Evolutionary conservation across 1,140 invertebrate species (phyloP).

Genomic region (Belonocnema kinseyi): DNA sequence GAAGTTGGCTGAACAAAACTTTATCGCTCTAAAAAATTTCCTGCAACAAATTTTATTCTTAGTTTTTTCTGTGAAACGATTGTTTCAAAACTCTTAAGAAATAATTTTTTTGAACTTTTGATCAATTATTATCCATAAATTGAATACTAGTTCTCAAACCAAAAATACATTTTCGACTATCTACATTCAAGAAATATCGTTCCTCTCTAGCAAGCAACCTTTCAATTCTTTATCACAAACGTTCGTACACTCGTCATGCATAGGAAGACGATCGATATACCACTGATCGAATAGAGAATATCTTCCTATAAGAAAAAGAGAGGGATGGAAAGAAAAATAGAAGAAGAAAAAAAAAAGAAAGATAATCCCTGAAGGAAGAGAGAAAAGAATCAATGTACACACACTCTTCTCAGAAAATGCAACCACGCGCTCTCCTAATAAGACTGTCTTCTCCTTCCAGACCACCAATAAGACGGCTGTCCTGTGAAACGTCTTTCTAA

Average conservation of each 20-base stretch:
- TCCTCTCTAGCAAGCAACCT: constrained; percentile 13
- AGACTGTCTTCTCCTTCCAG: constrained; percentile 2
- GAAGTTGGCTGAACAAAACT: too few species aligned
- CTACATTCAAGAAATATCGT: constrained; percentile 27
- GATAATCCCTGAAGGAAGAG: not conserved
- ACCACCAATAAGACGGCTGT: not conserved
- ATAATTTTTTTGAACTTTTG: too few species aligned
- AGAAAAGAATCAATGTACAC: constrained; percentile 9
- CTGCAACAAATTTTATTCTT: too few species aligned
- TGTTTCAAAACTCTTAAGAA: too few species aligned
- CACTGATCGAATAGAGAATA: constrained; percentile 11
- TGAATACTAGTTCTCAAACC: not conserved
- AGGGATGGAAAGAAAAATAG: too few species aligned
- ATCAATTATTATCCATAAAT: not conserved
- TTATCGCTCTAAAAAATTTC: too few species aligned
- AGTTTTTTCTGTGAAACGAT: too few species aligned
- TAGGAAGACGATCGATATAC: constrained; percentile 2
- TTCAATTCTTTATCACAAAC: constrained; percentile 21
- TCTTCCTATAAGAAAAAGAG: not conserved
- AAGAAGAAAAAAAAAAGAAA: not conserved
- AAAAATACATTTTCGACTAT: constrained; percentile 11
- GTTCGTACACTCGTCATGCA: constrained; percentile 19
- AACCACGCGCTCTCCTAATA: constrained; percentile 9
- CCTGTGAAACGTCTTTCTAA: not conserved
- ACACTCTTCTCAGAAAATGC: constrained; percentile 18